Base-by-base conservation (phyloP, 1,140 invertebrate species). In the Portunus trituberculatus region DNA sequence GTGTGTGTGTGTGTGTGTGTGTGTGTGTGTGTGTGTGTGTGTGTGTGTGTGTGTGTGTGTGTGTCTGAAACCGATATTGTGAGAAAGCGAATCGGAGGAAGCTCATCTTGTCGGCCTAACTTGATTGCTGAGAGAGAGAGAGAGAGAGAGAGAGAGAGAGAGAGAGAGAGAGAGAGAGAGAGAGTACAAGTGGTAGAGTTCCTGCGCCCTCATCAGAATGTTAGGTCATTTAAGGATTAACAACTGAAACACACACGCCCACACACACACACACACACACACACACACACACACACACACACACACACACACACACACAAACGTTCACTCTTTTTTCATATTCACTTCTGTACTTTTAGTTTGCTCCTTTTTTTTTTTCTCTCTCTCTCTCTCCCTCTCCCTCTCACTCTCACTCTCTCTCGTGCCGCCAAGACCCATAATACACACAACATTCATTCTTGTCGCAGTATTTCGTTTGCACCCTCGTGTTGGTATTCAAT, bases 21-120 rank as follows among this genome's bases (percentile, higher is more conserved):
- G 83, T 86, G 86, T 87, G 29, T 87, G 86, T 25, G 28, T 88
- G 86, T 87, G 86, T 31, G 31, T 87, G 86, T 32, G 86, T 31
- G 14, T 25, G 25, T 87, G 28, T 14, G 86, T 87, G 86, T 32
- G 28, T 31, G 86, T 32, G 86, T 3, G 86, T 31, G 39, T 6
- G 39, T 6, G 39, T 39, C 39, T 39, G 39, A 39, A 39, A 39
- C 39, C 1, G 39, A 39, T 39, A 39, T 39, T 39, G 39, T 2
- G 39, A 39, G 39, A 39, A 39, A 39, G 39, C 6, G 39, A 39
- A 39, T 39, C 39, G 39, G 39, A 39, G 1, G 39, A 39, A 39
- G 39, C 39, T 39, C 39, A 39, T 39, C 39, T 39, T 39, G 39
- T 39, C 39, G 39, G 39, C 39, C 39, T 39, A 39, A 39, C 39